A percentile compares a stretch with the other conserved stretches of the same genome.
Evolutionary conservation across 1,140 invertebrate species (phyloP).

Genomic region (Thaumetopoea pityocampa): DNA sequence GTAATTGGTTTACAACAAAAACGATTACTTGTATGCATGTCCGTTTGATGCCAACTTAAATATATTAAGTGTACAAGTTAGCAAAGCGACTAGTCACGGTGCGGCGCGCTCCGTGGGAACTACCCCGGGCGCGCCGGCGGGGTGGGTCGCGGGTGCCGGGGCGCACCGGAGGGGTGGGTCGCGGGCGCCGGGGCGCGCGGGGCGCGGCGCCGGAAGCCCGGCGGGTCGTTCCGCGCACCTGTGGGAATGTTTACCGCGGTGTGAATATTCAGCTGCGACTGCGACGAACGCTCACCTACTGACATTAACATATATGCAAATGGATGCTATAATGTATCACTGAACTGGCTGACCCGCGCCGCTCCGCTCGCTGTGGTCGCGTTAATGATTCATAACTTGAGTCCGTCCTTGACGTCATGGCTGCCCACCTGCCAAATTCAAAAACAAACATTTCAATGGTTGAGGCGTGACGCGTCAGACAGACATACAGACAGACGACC

Average conservation of each 20-base stretch:
- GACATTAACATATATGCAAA: slow-evolving; percentile 27
- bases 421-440: no score
- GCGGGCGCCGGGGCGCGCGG: slow-evolving; percentile 39
- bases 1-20: no score
- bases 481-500: no score
- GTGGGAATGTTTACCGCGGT: slow-evolving; percentile 59
- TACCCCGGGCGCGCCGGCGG: slow-evolving; percentile 25
- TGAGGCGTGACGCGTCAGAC: no score
- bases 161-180: slow-evolving; percentile 27
- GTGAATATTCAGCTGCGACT: slow-evolving; percentile 32
- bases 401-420: no score
- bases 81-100: slow-evolving; percentile 57
- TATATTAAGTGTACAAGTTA: slow-evolving; percentile 33
- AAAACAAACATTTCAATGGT: no score
- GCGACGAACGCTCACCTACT: slow-evolving; percentile 14
- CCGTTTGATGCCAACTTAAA: background rate
- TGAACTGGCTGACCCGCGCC: no score
- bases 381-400: no score
- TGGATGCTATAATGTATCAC: slow-evolving; percentile 5
- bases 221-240: slow-evolving; percentile 59
- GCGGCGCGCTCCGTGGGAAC: slow-evolving; percentile 57
- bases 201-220: slow-evolving; percentile 59
- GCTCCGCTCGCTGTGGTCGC: no score
- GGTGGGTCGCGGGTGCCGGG: slow-evolving; percentile 28
- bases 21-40: no score